phyloP scores from a whole-genome alignment of 2,888 invertebrate species.

The Meiosimyza platycephala region DNA sequence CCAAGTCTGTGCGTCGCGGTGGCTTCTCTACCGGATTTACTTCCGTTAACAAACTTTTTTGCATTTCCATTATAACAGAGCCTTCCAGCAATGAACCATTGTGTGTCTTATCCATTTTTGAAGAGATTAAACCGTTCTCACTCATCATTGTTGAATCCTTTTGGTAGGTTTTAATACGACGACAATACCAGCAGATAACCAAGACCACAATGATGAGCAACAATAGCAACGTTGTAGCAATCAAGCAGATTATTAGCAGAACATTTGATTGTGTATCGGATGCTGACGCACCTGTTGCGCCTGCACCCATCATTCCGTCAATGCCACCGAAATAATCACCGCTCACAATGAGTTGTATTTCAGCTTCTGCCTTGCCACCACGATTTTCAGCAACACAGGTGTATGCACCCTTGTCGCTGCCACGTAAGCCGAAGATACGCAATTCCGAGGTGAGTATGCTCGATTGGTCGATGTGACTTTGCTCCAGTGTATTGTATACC shows the following conservation, averaged over 20 bases:
- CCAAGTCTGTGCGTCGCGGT: conserved; percentile 80
- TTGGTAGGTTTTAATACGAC: conserved; percentile 69
- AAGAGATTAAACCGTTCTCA: conserved; percentile 64
- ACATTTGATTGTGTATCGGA: conserved; percentile 68
- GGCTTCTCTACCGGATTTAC: conserved; percentile 89
- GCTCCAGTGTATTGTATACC: conserved; percentile 59
- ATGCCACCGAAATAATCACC: conserved; percentile 60
- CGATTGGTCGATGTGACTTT: conserved; percentile 47
- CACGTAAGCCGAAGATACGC: conserved; percentile 74
- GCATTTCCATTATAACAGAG: conserved; percentile 83
- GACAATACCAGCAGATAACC: conserved; percentile 70
- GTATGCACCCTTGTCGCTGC: conserved; percentile 79
- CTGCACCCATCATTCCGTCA: conserved; percentile 58
- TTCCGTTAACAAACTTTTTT: conserved; percentile 84
- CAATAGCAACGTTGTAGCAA: conserved; percentile 71
- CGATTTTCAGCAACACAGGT: conserved; percentile 84
- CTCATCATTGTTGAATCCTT: conserved; percentile 68
- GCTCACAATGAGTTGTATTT: conserved; percentile 74
- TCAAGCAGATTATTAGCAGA: conserved; percentile 66
- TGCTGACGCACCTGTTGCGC: conserved; percentile 59
- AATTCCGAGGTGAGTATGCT: conserved; percentile 68
- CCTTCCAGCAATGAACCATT: conserved; percentile 80
- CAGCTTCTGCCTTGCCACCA: conserved; percentile 82
- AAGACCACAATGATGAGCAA: conserved; percentile 70
- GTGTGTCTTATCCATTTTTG: conserved; percentile 70